Conservation (phyloP, 2,797 vertebrate genomes). For the Lepus townsendii region DNA sequence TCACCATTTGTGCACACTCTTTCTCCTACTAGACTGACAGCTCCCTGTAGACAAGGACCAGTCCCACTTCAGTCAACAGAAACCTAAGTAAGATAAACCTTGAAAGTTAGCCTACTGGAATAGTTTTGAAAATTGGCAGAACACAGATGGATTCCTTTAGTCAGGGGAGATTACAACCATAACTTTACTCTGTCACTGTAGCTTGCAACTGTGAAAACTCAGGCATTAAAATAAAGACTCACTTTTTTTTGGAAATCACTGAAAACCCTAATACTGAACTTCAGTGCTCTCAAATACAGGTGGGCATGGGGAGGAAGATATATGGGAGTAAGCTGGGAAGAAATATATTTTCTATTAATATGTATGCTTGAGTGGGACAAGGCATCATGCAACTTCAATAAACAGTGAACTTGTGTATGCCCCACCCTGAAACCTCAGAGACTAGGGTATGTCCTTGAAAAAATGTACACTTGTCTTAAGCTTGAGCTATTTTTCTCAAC, state of each 20-base stretch:
- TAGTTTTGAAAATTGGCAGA: not conserved
- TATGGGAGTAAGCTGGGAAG: not conserved
- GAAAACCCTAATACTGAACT: not conserved
- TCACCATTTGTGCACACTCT: not conserved
- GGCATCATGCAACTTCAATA: not conserved
- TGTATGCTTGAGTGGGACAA: not conserved
- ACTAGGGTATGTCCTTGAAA: not conserved
- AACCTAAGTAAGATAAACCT: slow-evolving; percentile 15
- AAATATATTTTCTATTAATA: not conserved
- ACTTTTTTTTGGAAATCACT: not conserved
- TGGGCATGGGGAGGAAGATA: too few species aligned
- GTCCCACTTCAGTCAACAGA: not conserved
- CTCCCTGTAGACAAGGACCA: slow-evolving; percentile 37
- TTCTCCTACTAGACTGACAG: slow-evolving; percentile 39
- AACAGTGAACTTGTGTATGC: not conserved
- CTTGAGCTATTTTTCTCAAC: not conserved
- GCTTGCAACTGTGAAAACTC: not conserved
- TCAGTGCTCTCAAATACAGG: not conserved
- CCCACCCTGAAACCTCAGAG: not conserved
- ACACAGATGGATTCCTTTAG: not conserved
- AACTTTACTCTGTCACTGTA: not conserved
- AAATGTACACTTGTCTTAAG: not conserved
- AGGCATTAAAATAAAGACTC: slow-evolving; percentile 18
- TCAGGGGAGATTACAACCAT: not conserved
- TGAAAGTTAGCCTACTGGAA: not conserved